These are phyloP conservation scores for Zophobas atratus DNA, from an alignment of 1,140 invertebrate genomes.

Conservation along the genomic window DNA sequence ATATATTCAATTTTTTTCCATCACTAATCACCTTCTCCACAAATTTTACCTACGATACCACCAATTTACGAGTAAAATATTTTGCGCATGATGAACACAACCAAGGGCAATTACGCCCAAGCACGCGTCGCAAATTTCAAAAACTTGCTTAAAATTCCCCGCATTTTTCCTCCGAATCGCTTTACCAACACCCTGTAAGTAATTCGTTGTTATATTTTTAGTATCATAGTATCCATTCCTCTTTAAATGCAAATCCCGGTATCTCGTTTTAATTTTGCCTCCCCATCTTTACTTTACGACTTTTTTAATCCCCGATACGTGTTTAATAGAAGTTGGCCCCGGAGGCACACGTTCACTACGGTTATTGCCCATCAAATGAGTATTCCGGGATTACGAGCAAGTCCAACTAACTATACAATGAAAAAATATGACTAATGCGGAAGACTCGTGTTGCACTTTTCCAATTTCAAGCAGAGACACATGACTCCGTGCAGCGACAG, in stretches of 20 bases:
- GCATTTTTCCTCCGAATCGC: too few species aligned
- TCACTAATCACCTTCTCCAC: too few species aligned
- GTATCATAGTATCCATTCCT: background rate
- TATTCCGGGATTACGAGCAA: background rate
- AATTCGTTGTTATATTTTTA: too few species aligned
- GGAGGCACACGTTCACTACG: background rate
- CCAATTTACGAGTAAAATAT: too few species aligned
- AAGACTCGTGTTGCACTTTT: background rate
- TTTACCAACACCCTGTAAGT: too few species aligned
- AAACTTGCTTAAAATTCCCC: too few species aligned
- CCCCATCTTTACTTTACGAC: background rate
- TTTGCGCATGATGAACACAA: too few species aligned
- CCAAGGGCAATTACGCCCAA: too few species aligned
- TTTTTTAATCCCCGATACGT: slow-evolving; percentile 3
- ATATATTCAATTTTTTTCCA: too few species aligned
- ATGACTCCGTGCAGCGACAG: too few species aligned
- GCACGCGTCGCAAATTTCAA: too few species aligned
- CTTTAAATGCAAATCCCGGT: background rate
- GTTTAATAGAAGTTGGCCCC: slow-evolving; percentile 2
- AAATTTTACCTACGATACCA: too few species aligned
- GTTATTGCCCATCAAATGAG: slow-evolving; percentile 16
- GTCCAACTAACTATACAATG: background rate
- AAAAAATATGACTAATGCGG: slow-evolving; percentile 20
- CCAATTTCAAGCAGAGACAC: background rate
- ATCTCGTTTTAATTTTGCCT: background rate